Base-by-base conservation (phyloP, 2,888 invertebrate genomes). In the Pyrrhosoma nymphula region DNA sequence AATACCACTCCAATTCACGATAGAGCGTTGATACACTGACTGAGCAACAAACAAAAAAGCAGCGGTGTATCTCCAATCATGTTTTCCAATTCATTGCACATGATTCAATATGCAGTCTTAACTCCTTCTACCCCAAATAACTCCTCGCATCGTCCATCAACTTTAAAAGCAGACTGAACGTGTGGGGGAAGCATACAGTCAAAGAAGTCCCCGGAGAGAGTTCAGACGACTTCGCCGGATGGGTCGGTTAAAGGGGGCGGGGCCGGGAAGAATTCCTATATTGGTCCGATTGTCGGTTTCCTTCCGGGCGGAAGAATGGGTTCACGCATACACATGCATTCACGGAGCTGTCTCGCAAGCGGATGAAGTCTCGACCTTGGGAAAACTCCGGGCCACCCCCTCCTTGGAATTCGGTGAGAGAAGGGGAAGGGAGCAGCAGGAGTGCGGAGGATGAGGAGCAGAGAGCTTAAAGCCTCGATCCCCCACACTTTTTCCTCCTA, bases 331-430 rank as follows among this genome's bases (percentile, higher is more conserved):
- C 82, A 35, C 16, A 35, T 0, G 12, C 82, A 35, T 35, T 14
- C 35, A 35, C 14, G n/a, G 30, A 14, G 82, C 14, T 35, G 82
- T 82, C 82, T 82, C 35, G 35, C 82, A 35, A 26, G 35, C 35
- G 30, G 82, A 82, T 35, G 82, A 82, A 30, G 82, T 3, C 82
- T 82, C 82, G 35, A 82, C 82, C 82, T 82, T 82, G 82, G 82
- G 82, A 82, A 35, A n/a, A 35, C 14, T 69, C 69, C 69, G 82
- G 16, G 14, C 30, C n/a, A 14, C 30, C 82, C 35, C 60, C 60
- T 60, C 60, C 60, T 60, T 60, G 60, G 16, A 60, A 60, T 60
- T 60, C 60, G 60, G 60, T 2, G 60, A 60, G 20, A 69, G 69
- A 26, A 8, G 69, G 69, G 69, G 26, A 26, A 4, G 60, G 60